These are phyloP conservation scores for Camelus dromedarius DNA, from an alignment of 2,113 vertebrate genomes.

Conservation along the genomic window DNA sequence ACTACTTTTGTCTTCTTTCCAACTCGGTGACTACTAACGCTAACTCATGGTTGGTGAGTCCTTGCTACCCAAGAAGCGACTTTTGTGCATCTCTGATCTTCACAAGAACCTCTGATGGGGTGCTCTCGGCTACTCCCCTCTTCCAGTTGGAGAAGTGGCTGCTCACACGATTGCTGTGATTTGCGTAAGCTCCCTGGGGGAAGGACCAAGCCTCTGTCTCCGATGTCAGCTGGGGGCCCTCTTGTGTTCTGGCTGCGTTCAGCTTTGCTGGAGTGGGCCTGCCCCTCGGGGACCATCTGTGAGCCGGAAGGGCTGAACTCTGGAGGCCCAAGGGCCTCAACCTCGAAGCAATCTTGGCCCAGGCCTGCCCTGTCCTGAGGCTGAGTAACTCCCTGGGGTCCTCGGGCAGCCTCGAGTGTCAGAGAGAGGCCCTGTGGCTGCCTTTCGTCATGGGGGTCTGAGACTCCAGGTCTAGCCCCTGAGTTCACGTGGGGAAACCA, in stretches of 20 bases:
- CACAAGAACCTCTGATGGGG: fast-evolving
- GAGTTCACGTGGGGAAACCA: neutral
- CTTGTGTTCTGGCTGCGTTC: neutral
- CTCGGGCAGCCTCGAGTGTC: neutral
- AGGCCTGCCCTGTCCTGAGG: neutral
- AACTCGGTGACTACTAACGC: neutral
- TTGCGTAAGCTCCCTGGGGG: neutral
- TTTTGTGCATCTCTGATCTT: too few relatives aligned
- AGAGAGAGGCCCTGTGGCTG: neutral
- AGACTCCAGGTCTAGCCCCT: neutral
- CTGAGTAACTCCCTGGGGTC: neutral
- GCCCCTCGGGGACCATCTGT: too few relatives aligned
- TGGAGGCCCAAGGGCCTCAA: neutral
- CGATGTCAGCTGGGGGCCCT: neutral
- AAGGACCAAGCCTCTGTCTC: neutral
- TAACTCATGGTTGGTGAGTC: neutral
- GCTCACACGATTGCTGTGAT: neutral
- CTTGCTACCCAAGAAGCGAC: fast-evolving
- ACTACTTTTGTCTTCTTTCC: neutral
- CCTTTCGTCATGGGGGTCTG: neutral
- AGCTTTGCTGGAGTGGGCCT: neutral
- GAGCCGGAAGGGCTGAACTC: neutral
- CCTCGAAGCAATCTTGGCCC: neutral
- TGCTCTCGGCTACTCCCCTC: neutral
- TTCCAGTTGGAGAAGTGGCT: neutral